Conservation (phyloP, 2,797 vertebrate species). For the Coendou prehensilis region DNA sequence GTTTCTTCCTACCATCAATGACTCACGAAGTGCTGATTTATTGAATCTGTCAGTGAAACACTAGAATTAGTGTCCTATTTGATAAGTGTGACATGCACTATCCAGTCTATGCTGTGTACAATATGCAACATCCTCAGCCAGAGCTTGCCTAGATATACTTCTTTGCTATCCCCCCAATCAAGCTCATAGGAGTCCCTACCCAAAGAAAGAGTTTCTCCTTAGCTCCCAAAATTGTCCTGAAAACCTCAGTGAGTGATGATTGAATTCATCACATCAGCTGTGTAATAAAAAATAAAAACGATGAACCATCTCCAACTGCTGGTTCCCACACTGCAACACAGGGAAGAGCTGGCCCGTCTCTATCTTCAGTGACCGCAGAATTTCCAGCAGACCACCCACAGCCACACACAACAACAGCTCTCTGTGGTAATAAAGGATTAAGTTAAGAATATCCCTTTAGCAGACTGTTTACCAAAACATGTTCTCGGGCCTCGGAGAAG, state of each 20-base stretch:
- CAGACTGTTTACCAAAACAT: constrained; percentile 53
- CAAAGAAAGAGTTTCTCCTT: background rate
- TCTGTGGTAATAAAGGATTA: constrained; percentile 23
- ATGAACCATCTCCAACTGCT: background rate
- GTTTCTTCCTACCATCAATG: background rate
- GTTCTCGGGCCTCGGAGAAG: background rate
- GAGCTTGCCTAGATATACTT: background rate
- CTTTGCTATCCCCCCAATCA: background rate
- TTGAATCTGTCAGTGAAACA: constrained; percentile 43
- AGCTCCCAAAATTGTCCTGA: constrained; percentile 17
- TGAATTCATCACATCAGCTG: background rate
- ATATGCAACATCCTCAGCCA: background rate
- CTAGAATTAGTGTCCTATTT: constrained; percentile 54
- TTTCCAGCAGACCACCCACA: constrained; percentile 55
- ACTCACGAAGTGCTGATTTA: constrained; percentile 57
- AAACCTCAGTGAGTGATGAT: background rate
- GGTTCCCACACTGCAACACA: background rate
- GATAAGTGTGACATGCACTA: background rate
- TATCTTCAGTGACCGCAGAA: background rate
- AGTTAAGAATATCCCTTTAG: constrained; percentile 32
- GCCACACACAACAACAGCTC: constrained; percentile 39
- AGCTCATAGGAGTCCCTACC: background rate
- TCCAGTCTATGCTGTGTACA: background rate
- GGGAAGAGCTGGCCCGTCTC: background rate
- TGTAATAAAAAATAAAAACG: background rate